Percentiles rank a stretch among this genome's conserved stretches.
Evolutionary conservation across 2,113 vertebrate genomes (phyloP).

Genomic region (Lasiurus borealis): DNA sequence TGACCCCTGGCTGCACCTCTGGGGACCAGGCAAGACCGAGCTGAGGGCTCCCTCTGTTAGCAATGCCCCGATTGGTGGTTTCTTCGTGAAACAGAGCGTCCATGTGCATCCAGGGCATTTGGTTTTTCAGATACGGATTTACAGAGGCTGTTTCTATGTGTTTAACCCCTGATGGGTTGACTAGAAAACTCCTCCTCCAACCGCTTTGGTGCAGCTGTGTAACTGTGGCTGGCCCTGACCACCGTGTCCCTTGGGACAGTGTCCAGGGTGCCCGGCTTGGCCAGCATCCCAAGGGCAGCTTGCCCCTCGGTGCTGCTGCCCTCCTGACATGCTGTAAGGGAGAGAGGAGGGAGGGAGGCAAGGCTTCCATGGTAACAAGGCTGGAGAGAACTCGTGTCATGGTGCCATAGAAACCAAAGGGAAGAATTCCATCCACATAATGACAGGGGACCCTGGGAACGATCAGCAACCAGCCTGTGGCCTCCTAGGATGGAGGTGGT

Average conservation of each 20-base stretch:
- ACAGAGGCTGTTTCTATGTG: not conserved
- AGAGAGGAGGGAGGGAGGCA: too few relatives aligned
- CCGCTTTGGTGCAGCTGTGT: not conserved
- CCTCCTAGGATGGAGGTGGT: not conserved
- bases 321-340: not conserved
- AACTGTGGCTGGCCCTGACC: not conserved
- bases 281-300: not conserved
- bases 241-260: not conserved
- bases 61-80: not conserved
- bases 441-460: conserved; percentile 13
- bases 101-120: not conserved
- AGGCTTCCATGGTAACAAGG: conserved; percentile 72
- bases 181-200: not conserved
- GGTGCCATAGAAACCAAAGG: conserved; percentile 76
- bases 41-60: not conserved
- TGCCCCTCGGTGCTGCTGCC: not conserved
- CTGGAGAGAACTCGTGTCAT: conserved; percentile 43
- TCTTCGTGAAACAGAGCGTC: not conserved
- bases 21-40: not conserved
- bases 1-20: not conserved
- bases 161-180: not conserved
- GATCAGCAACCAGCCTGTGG: not conserved
- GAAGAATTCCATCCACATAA: conserved; percentile 56
- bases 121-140: not conserved
- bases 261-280: not conserved